Evolutionary conservation across 1,140 invertebrate species (phyloP), one percentile per base, ranked within the genome.

Genomic region (Caenorhabditis briggsae): DNA sequence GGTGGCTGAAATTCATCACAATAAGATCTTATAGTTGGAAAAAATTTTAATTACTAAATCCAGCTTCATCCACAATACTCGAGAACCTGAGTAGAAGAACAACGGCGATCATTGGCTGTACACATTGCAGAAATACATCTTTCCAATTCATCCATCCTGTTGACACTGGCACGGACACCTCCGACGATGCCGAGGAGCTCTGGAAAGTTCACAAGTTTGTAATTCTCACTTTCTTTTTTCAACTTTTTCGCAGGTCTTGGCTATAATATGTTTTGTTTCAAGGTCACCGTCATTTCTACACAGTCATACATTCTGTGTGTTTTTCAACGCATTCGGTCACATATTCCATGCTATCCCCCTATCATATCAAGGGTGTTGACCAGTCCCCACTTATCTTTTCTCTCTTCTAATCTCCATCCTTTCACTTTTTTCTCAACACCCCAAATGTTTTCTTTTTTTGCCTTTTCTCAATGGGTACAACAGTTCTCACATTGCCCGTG

Each of bases 111-210:
- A 78, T 78, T 9, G 70, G 70, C 70, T 78, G 70, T 2, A 78
- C 70, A 50, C 70, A 78, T n/a, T 78, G 43, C n/a, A 78, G 3
- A 16, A 78, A 78, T 9, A 78, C 70, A 50, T 78, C 70, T 23
- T 78, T 78, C 70, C 70, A 78, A 23, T 48, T 78, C 70, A 78
- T 78, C 70, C 70, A 78, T 48, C 46, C 70, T 14, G 70, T 50
- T 23, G 70, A 50, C 14, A 18, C n/a, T 3, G 46, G 43, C 16
- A n/a, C 12, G 14, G n/a, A 14, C 5, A 1, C 43, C 14, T 50
- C 70, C 9, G 70, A 78, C 18, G 70, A 50, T n/a, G 70, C 43
- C 65, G 65, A 50, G 7, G 46, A 78, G n/a, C 43, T 78, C 70
- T 78, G 46, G 7, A 46, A 61, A 25, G 11, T 14, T 8, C 50